Percentiles rank a stretch among this genome's conserved stretches.
These are phyloP conservation scores for Liasis olivaceus DNA, from an alignment of 2,797 vertebrate species.

Conservation along the genomic window DNA sequence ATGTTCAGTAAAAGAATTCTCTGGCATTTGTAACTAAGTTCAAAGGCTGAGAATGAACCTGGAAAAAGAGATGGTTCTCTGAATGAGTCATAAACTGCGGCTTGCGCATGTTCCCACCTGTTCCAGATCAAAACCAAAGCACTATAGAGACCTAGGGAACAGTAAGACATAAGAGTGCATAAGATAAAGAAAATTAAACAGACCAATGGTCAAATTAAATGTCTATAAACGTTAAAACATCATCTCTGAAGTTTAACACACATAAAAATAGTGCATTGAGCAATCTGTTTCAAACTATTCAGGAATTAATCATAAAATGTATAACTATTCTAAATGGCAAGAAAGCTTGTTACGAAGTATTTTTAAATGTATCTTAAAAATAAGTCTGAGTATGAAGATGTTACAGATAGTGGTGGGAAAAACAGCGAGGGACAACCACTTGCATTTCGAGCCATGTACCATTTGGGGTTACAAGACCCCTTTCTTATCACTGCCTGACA, in stretches of 20 bases:
- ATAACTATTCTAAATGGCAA: not conserved
- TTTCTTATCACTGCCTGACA: not conserved
- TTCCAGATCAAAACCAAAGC: not conserved
- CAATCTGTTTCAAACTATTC: not conserved
- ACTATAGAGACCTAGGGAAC: not conserved
- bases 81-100: not conserved
- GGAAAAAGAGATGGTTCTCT: not conserved
- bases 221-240: not conserved
- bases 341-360: slow-evolving; percentile 22
- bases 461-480: not conserved
- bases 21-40: not conserved
- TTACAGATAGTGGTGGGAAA: not conserved
- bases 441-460: not conserved
- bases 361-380: not conserved
- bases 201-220: slow-evolving; percentile 3
- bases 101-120: not conserved
- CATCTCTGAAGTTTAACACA: slow-evolving; percentile 16
- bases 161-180: not conserved
- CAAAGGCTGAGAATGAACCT: not conserved
- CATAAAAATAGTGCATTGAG: slow-evolving; percentile 23
- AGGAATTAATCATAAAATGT: not conserved
- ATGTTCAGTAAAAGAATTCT: not conserved
- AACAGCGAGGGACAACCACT: fast-evolving
- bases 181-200: slow-evolving; percentile 12
- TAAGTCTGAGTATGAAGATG: not conserved